Evolutionary conservation across 2,113 vertebrate species (phyloP).

Genomic region (Eonycteris spelaea): DNA sequence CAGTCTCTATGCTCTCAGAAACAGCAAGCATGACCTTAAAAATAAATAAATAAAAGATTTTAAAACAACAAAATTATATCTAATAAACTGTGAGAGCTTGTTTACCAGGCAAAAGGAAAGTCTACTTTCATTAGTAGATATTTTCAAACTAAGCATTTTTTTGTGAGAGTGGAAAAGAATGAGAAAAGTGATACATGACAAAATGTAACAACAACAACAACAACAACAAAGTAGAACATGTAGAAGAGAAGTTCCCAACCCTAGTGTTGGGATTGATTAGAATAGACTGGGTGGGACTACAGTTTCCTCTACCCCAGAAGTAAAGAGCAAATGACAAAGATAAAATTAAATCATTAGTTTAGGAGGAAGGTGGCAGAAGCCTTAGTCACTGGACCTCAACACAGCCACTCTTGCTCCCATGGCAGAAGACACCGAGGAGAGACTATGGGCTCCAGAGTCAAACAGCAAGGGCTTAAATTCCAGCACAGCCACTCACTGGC

Average conservation of each 20-base stretch:
- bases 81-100: neutral
- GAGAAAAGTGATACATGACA: neutral
- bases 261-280: neutral
- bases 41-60: neutral
- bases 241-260: neutral
- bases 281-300: neutral
- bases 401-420: accelerated
- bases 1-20: neutral
- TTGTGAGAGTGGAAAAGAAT: neutral
- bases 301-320: neutral
- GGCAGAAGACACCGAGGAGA: neutral
- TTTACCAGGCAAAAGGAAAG: neutral
- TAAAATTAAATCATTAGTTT: neutral
- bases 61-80: neutral
- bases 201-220: neutral
- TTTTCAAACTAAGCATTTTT: neutral
- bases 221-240: neutral
- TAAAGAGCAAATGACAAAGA: neutral
- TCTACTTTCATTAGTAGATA: neutral
- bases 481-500: neutral
- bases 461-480: neutral
- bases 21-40: neutral
- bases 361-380: neutral
- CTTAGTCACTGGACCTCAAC: neutral
- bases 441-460: neutral